phyloP scores from a whole-genome alignment of 2,797 vertebrate species.

The Buceros bicornis region DNA sequence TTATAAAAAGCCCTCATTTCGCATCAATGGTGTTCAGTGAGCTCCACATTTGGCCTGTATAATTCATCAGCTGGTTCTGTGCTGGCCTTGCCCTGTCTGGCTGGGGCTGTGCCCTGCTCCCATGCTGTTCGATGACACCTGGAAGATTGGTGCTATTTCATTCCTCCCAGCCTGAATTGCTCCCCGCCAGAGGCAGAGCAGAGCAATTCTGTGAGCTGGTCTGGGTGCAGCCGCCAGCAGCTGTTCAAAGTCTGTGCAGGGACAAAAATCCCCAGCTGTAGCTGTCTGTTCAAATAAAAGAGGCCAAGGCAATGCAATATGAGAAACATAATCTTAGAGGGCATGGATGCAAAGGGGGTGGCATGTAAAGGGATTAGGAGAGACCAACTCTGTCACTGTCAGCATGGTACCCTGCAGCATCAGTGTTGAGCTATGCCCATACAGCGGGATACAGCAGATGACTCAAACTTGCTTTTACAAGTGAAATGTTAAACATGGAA shows the following conservation, averaged over 20 bases:
- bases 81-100: not conserved
- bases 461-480: not conserved
- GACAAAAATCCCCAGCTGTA: slow-evolving; percentile 41
- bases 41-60: not conserved
- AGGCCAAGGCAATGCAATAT: not conserved
- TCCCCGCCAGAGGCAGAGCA: not conserved
- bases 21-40: not conserved
- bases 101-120: fast-evolving
- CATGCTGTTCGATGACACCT: not conserved
- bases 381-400: not conserved
- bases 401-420: fast-evolving
- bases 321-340: slow-evolving; percentile 15
- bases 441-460: not conserved
- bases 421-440: not conserved
- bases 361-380: not conserved
- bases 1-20: not conserved
- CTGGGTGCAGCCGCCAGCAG: not conserved
- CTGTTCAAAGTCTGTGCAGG: slow-evolving; percentile 14
- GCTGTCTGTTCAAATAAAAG: slow-evolving; percentile 44
- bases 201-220: not conserved
- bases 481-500: not conserved
- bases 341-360: not conserved
- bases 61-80: not conserved
- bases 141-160: fast-evolving
- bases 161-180: not conserved